Base-by-base conservation (phyloP, 2,113 vertebrate species). In the Pseudopodoces humilis region DNA sequence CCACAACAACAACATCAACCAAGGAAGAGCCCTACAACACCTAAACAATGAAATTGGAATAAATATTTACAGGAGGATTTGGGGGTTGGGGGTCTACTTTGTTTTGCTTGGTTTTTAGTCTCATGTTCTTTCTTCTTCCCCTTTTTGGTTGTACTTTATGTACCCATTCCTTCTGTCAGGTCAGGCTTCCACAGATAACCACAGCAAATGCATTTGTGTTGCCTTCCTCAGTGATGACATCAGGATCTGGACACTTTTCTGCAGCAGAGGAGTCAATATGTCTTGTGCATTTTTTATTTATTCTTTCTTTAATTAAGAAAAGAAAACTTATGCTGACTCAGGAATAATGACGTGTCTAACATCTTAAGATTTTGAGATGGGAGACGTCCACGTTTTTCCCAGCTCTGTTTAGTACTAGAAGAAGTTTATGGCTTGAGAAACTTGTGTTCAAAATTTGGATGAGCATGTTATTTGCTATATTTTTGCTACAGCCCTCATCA, bases 61-160 rank as follows among this genome's bases (percentile, higher is more conserved):
- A 62, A 67, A 20, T 47, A 35, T 52, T 47, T 83, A 8, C 5
- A 6, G 10, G 10, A 14, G 3, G 0, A 3, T 20, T 64, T 50
- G 24, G 7, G 6, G 2, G 2, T 3, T 30, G 10, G 10, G 15
- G 2, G 1, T 23, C 41, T 64, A 3, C 44, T 63, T 83, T 28
- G 8, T 39, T 41, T 64, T 13, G 2, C 6, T 27, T 33, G 14
- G 7, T 27, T 55, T 22, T 23, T 37, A 52, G n/a, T 44, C 8
- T 67, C 4, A 11, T 22, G 6, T 63, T 9, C 15, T 76, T 60
- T 11, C 1, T 33, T 77, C 13, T 70, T 83, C 16, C 7, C 18
- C 6, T 24, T 64, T 68, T 76, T 55, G 25, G 9, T 4, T 75
- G 24, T 11, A 20, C 4, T 78, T 27, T 17, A 8, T 13, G 11